phyloP scores from a whole-genome alignment of 2,888 invertebrate species.

The Melanophora roralis region DNA sequence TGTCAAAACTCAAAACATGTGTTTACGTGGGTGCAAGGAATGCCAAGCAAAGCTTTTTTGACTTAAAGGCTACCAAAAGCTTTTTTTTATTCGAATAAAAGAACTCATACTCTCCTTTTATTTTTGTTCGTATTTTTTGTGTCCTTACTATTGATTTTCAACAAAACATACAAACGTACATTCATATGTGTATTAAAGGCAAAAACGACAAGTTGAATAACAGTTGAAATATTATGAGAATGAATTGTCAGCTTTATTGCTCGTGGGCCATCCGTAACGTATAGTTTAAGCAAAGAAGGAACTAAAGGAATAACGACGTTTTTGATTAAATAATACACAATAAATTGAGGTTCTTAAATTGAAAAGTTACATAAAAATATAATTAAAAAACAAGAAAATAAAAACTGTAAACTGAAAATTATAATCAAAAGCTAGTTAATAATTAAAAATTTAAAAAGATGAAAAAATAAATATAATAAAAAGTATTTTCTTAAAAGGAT shows the following conservation, averaged over 20 bases:
- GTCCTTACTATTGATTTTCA: constrained; percentile 67
- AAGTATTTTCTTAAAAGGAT: constrained; percentile 3
- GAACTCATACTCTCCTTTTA: constrained; percentile 66
- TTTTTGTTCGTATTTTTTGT: constrained; percentile 2
- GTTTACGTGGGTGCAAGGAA: constrained; percentile 29
- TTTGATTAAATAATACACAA: constrained; percentile 64
- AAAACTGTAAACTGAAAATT: not conserved
- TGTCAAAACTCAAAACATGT: constrained; percentile 49
- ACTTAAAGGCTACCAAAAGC: constrained; percentile 36
- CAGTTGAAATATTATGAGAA: constrained; percentile 63
- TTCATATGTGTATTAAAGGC: too few relatives aligned
- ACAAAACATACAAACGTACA: constrained; percentile 24
- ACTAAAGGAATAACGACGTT: constrained; percentile 64
- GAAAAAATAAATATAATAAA: not conserved
- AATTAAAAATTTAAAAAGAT: not conserved
- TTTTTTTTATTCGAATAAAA: constrained; percentile 39
- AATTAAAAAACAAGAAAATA: constrained; percentile 25
- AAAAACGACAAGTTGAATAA: constrained; percentile 63
- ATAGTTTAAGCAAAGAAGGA: constrained; percentile 64
- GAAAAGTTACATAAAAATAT: constrained; percentile 60
- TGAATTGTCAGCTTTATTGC: constrained; percentile 66
- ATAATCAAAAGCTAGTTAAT: constrained; percentile 1
- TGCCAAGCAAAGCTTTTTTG: constrained; percentile 37
- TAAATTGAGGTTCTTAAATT: constrained; percentile 54
- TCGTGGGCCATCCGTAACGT: constrained; percentile 65